These are phyloP conservation scores for Thunnus thynnus DNA, from an alignment of 2,113 vertebrate species.

Conservation along the genomic window DNA sequence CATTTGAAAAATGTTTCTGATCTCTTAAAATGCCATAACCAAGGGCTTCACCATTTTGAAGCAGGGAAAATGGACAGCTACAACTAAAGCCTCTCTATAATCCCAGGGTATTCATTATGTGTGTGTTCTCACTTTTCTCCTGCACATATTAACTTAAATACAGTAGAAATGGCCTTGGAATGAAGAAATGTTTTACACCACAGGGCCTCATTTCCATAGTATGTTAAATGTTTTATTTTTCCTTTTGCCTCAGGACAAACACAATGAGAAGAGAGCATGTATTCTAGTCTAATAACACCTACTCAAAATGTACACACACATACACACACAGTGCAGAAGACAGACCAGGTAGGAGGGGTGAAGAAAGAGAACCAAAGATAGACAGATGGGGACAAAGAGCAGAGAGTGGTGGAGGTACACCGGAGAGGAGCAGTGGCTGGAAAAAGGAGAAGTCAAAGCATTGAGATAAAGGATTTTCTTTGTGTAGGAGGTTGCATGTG, in stretches of 20 bases:
- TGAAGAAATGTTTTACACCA: constrained; percentile 35
- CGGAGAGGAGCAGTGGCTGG: constrained; percentile 2
- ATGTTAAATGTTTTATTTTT: constrained; percentile 69
- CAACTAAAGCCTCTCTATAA: neutral
- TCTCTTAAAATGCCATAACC: constrained; percentile 29
- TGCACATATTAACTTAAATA: constrained; percentile 38
- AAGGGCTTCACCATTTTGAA: neutral
- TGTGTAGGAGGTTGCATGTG: constrained; percentile 35
- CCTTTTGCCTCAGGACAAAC: constrained; percentile 61
- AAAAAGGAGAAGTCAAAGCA: neutral
- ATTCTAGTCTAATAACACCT: constrained; percentile 72
- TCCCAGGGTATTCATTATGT: constrained; percentile 17
- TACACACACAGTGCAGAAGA: constrained; percentile 22
- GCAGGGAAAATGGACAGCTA: neutral
- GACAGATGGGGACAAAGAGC: constrained; percentile 56
- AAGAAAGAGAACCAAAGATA: constrained; percentile 15
- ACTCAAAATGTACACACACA: constrained; percentile 46
- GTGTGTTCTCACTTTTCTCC: constrained; percentile 10
- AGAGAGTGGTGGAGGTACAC: constrained; percentile 12
- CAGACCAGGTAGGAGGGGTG: constrained; percentile 28
- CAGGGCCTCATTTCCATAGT: constrained; percentile 65
- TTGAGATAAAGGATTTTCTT: constrained; percentile 21
- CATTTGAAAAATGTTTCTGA: constrained; percentile 18
- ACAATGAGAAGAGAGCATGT: constrained; percentile 37
- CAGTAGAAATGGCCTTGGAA: constrained; percentile 42